Evolutionary conservation across 2,888 invertebrate species (phyloP).

Genomic region (Atethmia centrago): DNA sequence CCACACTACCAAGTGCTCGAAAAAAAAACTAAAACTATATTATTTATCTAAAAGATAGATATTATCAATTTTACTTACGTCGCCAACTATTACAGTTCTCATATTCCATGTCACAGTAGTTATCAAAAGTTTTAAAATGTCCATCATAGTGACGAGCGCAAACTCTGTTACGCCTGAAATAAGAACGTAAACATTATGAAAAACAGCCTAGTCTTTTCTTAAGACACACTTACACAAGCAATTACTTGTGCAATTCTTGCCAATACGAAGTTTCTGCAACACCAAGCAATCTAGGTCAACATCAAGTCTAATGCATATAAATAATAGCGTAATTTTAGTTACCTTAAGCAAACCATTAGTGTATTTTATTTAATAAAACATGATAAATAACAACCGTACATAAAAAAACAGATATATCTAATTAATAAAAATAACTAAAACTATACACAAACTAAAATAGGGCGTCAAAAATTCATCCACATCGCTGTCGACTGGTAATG

Average conservation of each 20-base stretch:
- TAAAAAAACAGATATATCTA: too few species aligned
- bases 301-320: background rate
- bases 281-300: background rate
- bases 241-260: background rate
- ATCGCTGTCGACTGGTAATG: too few species aligned
- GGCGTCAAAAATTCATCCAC: too few species aligned
- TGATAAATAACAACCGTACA: too few species aligned
- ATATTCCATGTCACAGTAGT: slow-evolving; percentile 83
- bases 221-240: background rate
- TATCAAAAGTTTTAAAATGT: slow-evolving; percentile 77
- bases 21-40: too few species aligned
- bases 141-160: slow-evolving; percentile 85
- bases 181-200: background rate
- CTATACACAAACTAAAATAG: too few species aligned
- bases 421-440: too few species aligned
- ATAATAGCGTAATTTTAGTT: background rate
- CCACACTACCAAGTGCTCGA: background rate
- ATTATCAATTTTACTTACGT: slow-evolving; percentile 69
- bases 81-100: slow-evolving; percentile 86
- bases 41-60: too few species aligned
- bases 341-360: background rate
- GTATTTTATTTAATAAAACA: too few species aligned
- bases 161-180: slow-evolving; percentile 70
- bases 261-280: background rate
- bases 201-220: background rate